Base-by-base conservation (phyloP, 2,797 vertebrate genomes). In the Pangasius sanitwongsei region DNA sequence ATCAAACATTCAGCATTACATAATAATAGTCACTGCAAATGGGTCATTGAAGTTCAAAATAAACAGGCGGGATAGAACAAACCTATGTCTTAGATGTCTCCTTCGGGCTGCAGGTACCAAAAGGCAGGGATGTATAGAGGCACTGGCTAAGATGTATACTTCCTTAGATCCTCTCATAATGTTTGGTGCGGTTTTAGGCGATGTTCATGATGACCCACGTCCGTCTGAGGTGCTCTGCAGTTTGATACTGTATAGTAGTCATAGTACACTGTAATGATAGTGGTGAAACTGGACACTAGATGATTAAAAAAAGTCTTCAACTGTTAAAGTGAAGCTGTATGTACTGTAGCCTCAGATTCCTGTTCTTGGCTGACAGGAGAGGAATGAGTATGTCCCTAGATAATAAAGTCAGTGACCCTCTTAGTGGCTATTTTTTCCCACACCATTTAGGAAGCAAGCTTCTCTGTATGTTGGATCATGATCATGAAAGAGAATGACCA, bases 401-500 rank as follows among this genome's bases (percentile, higher is more conserved):
- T 44, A 23, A 44, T 48, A 48, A 13, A 74, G 1, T 28, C 12
- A 48, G 25, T 48, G 72, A 75, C 31, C 53, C n/a, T 57, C 28
- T 34, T 3, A 20, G 12, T 83, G 34, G 6, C 20, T 82, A 2
- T n/a, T 28, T 44, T 83, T 63, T 25, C 8, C 28, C 20, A 13
- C 13, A 15, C 61, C 1, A 12, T 31, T 12, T 50, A 20, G 13
- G 23, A 67, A 34, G 44, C 23, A 83, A 63, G 37, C 59, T 63
- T 59, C 11, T 82, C 31, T 61, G 13, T 83, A 8, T 25, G n/a
- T 44, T 44, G 34, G 20, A 25, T 12, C 31, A 37, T 11, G 25
- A 11, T 84, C n/a, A 28, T 85, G 31, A 85, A 70, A 53, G 23
- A 72, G 48, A 85, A 55, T 55, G n/a, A 31, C 16, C 53, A 83